Evolutionary conservation across 1,140 invertebrate species (phyloP), one percentile per base, ranked within the genome.

Genomic region (Drosophila trapezifrons): DNA sequence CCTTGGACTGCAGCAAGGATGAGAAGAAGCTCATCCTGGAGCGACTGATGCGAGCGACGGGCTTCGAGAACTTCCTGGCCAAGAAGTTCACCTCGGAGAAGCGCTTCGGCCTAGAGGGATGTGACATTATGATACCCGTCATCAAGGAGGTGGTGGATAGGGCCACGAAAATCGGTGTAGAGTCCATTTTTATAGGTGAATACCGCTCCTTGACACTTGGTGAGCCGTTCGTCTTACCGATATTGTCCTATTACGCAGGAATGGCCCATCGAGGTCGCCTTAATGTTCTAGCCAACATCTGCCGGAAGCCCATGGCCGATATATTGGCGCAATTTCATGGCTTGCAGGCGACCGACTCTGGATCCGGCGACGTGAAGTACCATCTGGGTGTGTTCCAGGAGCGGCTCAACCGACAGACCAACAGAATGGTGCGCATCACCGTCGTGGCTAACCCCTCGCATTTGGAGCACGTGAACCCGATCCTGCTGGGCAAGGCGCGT

Each of bases 331-430:
- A 98, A 91, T 99, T 99, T 90, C 95, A 95, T 72, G 95, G 95
- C 3, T 92, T 98, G 64, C 94, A 96, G 77, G 94, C 96, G 3
- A 94, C 94, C 38, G 97, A 97, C 54, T 77, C 91, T 58, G 97
- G 96, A 46, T 97, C 97, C 6, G 98, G 98, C n/a, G 98, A 99
- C 92, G 97, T 99, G 0, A 99, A 98, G 89, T 99, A 98, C 92
- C 98, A 99, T 93, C 93, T 99, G 78, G 98, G 98, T 8, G 96
- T 96, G 37, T 96, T 95, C 85, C 95, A 95, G 69, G 95, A 98
- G 85, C 94, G 96, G 6, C 90, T 97, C 32, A 98, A 98, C 84
- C 93, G 96, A 0, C 94, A 95, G 27, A 96, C 96, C 5, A 96
- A 97, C 76, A 96, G 96, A 79, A 95, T 96, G 71, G 95, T 98